Percentiles rank a stretch among this genome's conserved stretches.
Conservation (phyloP, 1,140 invertebrate genomes). For the Diachasma alloeum region DNA sequence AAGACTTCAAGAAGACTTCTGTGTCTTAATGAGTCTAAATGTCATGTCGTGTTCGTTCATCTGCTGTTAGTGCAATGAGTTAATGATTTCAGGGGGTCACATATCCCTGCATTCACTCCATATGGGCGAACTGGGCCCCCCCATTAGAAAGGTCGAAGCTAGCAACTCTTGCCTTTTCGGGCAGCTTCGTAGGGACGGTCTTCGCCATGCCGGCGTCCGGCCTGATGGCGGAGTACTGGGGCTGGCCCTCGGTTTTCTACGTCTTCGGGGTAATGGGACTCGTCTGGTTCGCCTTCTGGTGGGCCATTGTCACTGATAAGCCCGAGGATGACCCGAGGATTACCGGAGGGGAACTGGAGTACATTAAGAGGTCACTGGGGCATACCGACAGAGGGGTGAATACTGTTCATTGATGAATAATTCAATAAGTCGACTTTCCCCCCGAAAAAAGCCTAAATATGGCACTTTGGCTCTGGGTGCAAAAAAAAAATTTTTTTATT, state of each 20-base stretch:
- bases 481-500: too few species aligned
- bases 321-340: slow-evolving; percentile 82
- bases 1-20: too few species aligned
- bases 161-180: slow-evolving; percentile 82
- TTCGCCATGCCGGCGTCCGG: slow-evolving; percentile 81
- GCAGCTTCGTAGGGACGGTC: slow-evolving; percentile 84
- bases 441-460: too few species aligned
- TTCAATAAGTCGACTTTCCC: too few species aligned
- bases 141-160: slow-evolving; percentile 80
- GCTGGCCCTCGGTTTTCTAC: slow-evolving; percentile 91
- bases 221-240: slow-evolving; percentile 74
- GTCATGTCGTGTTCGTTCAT: too few species aligned
- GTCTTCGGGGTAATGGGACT: slow-evolving; percentile 81
- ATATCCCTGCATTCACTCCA: slow-evolving; percentile 87
- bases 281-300: slow-evolving; percentile 78
- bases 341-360: slow-evolving; percentile 77
- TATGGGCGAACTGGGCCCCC: slow-evolving; percentile 91
- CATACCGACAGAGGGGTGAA: slow-evolving; percentile 34
- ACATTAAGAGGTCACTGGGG: slow-evolving; percentile 70
- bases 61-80: too few species aligned
- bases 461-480: too few species aligned
- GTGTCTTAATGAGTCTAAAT: too few species aligned
- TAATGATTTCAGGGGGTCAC: slow-evolving; percentile 79
- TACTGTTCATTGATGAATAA: neutral
- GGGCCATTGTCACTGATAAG: slow-evolving; percentile 75